Conservation (phyloP, 2,888 invertebrate genomes). For the Toxonevra muliebris region DNA sequence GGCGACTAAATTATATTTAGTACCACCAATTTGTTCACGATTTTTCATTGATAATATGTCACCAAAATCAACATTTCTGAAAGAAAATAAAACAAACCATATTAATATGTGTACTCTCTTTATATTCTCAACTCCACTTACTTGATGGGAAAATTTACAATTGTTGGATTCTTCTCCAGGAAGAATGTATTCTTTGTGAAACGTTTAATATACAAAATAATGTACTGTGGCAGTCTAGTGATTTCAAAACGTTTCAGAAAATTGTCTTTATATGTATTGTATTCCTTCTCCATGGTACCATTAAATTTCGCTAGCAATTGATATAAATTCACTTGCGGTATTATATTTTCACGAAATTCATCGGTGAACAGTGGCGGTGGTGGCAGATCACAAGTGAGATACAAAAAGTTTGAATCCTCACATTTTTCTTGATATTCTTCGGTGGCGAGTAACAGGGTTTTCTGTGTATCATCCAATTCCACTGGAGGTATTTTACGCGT, state of each 20-base stretch:
- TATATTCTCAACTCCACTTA: conserved; percentile 74
- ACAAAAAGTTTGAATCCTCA: conserved; percentile 93
- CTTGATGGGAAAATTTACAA: conserved; percentile 99
- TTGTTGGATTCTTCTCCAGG: conserved; percentile 99
- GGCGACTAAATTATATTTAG: conserved; percentile 96
- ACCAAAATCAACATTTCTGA: conserved; percentile 94
- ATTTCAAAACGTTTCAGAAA: conserved; percentile 97
- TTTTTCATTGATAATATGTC: conserved; percentile 91
- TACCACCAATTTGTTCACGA: conserved; percentile 79
- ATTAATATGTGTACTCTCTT: conserved; percentile 3
- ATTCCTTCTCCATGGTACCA: conserved; percentile 94
- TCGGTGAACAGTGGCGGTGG: conserved; percentile 97
- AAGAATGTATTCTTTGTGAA: conserved; percentile 99
- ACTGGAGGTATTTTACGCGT: conserved; percentile 93
- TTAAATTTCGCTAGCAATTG: conserved; percentile 96
- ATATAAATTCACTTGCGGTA: conserved; percentile 96
- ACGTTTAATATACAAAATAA: conserved; percentile 95
- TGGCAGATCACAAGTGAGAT: conserved; percentile 96
- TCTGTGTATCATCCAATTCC: conserved; percentile 89
- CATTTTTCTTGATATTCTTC: conserved; percentile 88
- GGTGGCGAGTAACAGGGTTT: conserved; percentile 78
- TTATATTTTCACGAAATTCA: conserved; percentile 97
- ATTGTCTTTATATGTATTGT: conserved; percentile 99
- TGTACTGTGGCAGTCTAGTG: conserved; percentile 89
- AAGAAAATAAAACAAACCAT: conserved; percentile 46